Percentiles rank a stretch among this genome's conserved stretches.
These are phyloP conservation scores for Maccullochella peelii DNA, from an alignment of 2,113 vertebrate species.

Conservation along the genomic window DNA sequence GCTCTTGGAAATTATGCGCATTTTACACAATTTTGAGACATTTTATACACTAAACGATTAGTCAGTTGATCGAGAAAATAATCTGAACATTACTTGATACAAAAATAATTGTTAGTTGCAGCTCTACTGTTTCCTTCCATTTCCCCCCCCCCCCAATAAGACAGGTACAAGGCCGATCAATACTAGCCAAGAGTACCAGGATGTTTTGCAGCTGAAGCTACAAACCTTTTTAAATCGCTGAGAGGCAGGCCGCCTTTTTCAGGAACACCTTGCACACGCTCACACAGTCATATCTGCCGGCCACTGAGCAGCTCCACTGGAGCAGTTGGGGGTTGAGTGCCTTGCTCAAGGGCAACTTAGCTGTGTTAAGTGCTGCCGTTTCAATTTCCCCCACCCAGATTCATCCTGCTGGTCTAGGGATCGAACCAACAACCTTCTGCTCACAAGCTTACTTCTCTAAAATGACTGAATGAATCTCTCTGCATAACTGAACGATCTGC, in stretches of 20 bases:
- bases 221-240: background rate
- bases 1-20: background rate
- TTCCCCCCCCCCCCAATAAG: too few relatives aligned
- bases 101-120: background rate
- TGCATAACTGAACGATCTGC: background rate
- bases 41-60: background rate
- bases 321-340: constrained; percentile 18
- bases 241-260: background rate
- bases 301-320: constrained; percentile 6
- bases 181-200: background rate
- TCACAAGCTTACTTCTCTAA: background rate
- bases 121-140: too few relatives aligned
- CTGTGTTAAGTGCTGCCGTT: background rate
- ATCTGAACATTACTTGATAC: background rate
- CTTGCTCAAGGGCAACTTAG: background rate
- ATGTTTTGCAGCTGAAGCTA: background rate
- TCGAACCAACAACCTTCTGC: background rate
- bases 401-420: background rate
- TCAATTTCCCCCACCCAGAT: background rate
- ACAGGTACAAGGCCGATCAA: background rate
- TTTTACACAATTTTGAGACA: background rate
- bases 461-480: background rate
- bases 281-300: background rate
- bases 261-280: background rate
- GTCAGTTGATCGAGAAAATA: background rate